Percentiles rank a stretch among this genome's conserved stretches.
These are phyloP conservation scores for Nycticebus coucang DNA, from an alignment of 2,113 vertebrate genomes.

Conservation along the genomic window DNA sequence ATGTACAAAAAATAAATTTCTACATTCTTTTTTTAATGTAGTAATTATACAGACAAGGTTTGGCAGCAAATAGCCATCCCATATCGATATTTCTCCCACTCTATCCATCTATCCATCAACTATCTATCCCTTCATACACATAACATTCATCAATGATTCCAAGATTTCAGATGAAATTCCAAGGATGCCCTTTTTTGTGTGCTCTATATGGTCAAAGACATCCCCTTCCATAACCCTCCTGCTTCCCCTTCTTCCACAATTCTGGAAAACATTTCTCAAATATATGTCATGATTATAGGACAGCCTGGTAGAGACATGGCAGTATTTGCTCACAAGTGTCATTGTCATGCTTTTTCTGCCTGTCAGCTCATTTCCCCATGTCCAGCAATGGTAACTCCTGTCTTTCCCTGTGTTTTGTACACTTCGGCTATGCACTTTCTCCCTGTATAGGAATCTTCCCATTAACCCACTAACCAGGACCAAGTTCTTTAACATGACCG, in stretches of 20 bases:
- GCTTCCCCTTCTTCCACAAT: background rate
- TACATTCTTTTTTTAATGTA: background rate
- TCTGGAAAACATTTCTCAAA: background rate
- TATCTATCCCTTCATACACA: background rate
- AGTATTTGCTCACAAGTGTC: background rate
- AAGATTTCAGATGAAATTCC: background rate
- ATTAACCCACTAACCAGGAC: background rate
- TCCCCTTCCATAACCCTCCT: fast-evolving
- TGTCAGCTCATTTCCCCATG: background rate
- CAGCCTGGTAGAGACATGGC: background rate
- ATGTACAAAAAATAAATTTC: background rate
- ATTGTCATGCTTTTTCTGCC: background rate
- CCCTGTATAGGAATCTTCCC: background rate
- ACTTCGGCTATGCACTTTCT: background rate
- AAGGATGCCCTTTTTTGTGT: background rate
- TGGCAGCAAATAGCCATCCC: background rate
- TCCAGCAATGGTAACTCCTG: background rate
- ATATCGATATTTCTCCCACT: background rate
- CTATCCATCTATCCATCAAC: background rate
- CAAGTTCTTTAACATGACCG: constrained; percentile 66
- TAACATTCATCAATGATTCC: background rate
- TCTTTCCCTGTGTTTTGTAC: background rate
- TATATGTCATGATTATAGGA: background rate
- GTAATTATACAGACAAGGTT: background rate
- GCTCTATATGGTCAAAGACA: background rate